phyloP scores from a whole-genome alignment of 2,888 invertebrate species.

The Ormyrus pomaceus region DNA sequence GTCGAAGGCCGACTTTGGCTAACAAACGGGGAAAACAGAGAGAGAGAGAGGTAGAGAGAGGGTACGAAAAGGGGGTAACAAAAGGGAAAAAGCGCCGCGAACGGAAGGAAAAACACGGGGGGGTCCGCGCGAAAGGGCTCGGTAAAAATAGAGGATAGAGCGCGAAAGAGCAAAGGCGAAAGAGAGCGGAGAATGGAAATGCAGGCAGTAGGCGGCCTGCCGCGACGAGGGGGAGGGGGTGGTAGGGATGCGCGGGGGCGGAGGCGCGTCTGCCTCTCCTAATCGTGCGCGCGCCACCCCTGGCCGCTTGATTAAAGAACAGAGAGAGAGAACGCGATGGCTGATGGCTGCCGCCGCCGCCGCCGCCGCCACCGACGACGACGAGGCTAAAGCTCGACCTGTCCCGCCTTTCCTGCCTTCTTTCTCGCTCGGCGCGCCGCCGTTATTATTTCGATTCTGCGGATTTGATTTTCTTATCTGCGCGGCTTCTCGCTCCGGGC shows the following conservation, averaged over 20 bases:
- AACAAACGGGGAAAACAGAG: not conserved
- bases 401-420: conserved; percentile 25
- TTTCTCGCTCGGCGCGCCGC: not conserved
- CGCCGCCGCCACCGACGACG: not conserved
- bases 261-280: conserved; percentile 64
- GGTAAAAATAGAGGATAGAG: not conserved
- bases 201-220: too few relatives aligned
- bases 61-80: too few relatives aligned
- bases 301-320: conserved; percentile 72
- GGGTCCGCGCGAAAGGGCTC: not conserved
- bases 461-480: conserved; percentile 13
- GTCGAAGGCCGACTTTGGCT: not conserved
- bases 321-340: conserved; percentile 59
- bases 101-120: conserved; percentile 22
- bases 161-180: not conserved
- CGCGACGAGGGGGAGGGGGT: not conserved
- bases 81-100: not conserved
- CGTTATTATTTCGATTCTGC: conserved; percentile 32
- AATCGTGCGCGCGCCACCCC: conserved; percentile 65
- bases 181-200: not conserved
- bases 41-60: conserved; percentile 2
- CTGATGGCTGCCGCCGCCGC: conserved; percentile 38
- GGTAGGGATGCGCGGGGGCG: too few relatives aligned
- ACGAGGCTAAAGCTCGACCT: not conserved
- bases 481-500: not conserved